Percentiles rank a stretch among this genome's conserved stretches.
Evolutionary conservation across 2,888 invertebrate genomes (phyloP).

Genomic region (Diplolepis rosae): DNA sequence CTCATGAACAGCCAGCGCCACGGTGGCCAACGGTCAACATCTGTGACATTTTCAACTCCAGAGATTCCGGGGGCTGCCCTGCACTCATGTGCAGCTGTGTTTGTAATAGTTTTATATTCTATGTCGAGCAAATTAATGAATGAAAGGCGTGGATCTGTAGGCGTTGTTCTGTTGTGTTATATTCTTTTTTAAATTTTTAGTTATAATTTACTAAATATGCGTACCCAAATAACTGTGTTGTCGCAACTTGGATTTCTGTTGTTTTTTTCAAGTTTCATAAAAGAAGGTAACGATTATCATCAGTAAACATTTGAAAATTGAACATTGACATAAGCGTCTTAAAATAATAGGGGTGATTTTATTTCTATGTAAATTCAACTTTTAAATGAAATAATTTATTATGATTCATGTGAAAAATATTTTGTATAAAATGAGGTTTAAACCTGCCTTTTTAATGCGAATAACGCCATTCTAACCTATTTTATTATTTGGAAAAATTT

Average conservation of each 20-base stretch:
- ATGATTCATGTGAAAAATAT: background rate
- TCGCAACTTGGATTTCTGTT: background rate
- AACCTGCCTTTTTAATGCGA: background rate
- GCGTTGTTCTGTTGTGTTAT: background rate
- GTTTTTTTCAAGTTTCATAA: background rate
- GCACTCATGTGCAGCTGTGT: no score
- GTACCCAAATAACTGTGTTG: background rate
- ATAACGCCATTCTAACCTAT: background rate
- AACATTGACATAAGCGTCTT: background rate
- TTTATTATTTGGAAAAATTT: background rate
- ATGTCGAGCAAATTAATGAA: no score
- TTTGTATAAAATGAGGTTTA: background rate
- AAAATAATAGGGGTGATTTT: background rate
- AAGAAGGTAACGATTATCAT: conserved; percentile 7
- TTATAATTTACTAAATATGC: background rate
- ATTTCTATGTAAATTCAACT: background rate
- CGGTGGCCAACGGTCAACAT: no score
- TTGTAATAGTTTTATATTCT: no score
- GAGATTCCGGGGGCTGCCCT: no score
- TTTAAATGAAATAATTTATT: background rate
- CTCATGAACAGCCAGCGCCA: no score
- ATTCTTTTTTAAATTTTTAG: background rate
- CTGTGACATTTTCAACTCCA: no score
- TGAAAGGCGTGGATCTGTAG: background rate
- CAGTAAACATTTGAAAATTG: background rate